Base-by-base conservation (phyloP, 1,140 invertebrate species). In the Anoplophora glabripennis region DNA sequence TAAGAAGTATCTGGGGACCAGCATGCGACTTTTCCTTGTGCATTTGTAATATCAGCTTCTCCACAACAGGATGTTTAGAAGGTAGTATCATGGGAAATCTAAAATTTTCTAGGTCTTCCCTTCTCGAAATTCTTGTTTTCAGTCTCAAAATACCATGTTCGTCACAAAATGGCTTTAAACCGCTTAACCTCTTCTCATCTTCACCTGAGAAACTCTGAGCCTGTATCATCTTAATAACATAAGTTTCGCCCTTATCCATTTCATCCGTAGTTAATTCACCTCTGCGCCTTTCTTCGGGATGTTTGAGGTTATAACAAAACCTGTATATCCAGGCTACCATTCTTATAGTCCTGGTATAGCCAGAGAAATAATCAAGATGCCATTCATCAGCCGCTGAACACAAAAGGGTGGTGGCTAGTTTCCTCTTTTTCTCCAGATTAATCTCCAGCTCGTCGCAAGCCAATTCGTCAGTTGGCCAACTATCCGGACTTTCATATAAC, bases 41-140 rank as follows among this genome's bases (percentile, higher is more conserved):
- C 15, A 44, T 47, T 12, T 75, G 56, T 4, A 42, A 38, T 5
- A 68, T 51, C 51, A 69, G 21, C 12, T 53, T 59, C 46, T 63
- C 18, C 36, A 65, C 63, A 28, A 60, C 41, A 3, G 21, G 36
- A 52, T 73, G 51, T 42, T 57, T 66, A n/a, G n/a, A n/a, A n/a
- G 69, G 61, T 44, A 74, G 68, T 8, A 74, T 35, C 18, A 68
- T 58, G 1, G 72, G 72, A 64, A 48, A 67, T 12, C 57, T 41
- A 56, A 68, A n/a, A n/a, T n/a, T n/a, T n/a, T n/a, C n/a, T n/a
- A n/a, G n/a, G n/a, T n/a, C n/a, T n/a, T n/a, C n/a, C n/a, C n/a
- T n/a, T n/a, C n/a, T n/a, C n/a, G n/a, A n/a, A n/a, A n/a, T n/a
- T n/a, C n/a, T n/a, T n/a, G n/a, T n/a, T n/a, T n/a, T n/a, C n/a